Evolutionary conservation across 37 sponge, comb jelly and placozoan genomes (phyloP), one percentile per base, ranked within the genome.

Genomic region (Halisarca cf. caerulea): DNA sequence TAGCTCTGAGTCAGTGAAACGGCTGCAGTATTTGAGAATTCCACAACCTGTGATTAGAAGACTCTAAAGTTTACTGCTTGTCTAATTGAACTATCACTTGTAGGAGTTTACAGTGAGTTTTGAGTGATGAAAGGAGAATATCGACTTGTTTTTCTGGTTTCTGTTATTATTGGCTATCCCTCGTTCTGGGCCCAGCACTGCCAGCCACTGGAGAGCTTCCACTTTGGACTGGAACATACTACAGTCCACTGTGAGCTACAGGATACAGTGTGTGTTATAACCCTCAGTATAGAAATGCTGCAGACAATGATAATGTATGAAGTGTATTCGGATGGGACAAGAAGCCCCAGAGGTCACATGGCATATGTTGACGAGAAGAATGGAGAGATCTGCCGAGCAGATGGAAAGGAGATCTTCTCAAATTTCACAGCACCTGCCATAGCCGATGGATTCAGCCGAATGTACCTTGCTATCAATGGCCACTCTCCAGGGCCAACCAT

Each of bases 401-500:
- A 74, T 39, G 77, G 77, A 1, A 20, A 42, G 77, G 45, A 37
- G 2, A 42, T 74, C 25, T 74, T 41, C 45, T 43, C 42, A 23
- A 74, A 74, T 44, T 6, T 74, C 15, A 44, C 77, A 41, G 77
- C 77, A 4, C 77, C 77, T 8, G 42, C 41, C 44, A 74, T 44
- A 17, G 42, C 24, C 41, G 77, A 74, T 41, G 77, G 77, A 11
- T 17, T 40, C 45, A 74, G 77, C 44, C 38, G 77, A 7, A 74
- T 74, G 77, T 15, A 40, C 25, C 45, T 87, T 24, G 66, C 87
- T 14, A 58, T 94, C 60, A 94, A 94, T 80, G 92, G 89, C 24
- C 87, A 40, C 23, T 72, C 84, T 14, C 92, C 95, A 0, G 89
- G 89, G 7, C 95, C 95, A 6, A 94, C 95, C 0, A 81, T 94